These are phyloP conservation scores for Copidosoma floridanum DNA, from an alignment of 1,140 invertebrate genomes.

Conservation along the genomic window DNA sequence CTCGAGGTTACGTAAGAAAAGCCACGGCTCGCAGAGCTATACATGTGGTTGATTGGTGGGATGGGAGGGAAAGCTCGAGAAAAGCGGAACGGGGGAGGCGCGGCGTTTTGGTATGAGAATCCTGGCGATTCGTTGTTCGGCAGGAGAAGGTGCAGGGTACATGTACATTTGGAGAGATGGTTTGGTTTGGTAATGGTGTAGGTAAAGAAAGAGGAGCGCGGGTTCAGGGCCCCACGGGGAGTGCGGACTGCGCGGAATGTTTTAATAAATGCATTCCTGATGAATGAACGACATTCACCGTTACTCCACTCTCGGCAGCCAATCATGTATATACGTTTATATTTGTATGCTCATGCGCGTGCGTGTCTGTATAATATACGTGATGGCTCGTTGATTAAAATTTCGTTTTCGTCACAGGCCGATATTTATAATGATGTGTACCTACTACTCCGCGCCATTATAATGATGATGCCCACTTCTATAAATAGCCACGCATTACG, in stretches of 20 bases:
- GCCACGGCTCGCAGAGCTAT: neutral
- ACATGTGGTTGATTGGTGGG: no score
- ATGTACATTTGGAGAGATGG: neutral
- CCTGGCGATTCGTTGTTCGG: slow-evolving; percentile 10
- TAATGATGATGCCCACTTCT: no score
- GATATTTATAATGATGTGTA: no score
- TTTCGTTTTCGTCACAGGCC: slow-evolving; percentile 2
- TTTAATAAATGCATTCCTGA: slow-evolving; percentile 47
- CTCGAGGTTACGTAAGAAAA: neutral
- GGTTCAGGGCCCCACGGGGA: slow-evolving; percentile 25
- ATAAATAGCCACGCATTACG: no score
- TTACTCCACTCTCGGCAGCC: slow-evolving; percentile 16
- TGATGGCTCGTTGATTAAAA: slow-evolving; percentile 11
- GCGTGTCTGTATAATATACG: neutral
- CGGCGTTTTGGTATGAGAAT: neutral
- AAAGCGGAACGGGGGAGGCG: no score
- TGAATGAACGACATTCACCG: slow-evolving; percentile 43
- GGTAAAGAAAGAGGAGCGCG: neutral
- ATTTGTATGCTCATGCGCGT: no score
- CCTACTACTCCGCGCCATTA: no score
- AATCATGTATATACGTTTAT: no score
- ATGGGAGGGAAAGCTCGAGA: no score
- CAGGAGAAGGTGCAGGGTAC: neutral
- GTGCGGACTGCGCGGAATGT: slow-evolving; percentile 42
- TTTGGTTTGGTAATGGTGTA: no score